These are phyloP conservation scores for Saccopteryx bilineata DNA, from an alignment of 2,113 vertebrate genomes.

Conservation along the genomic window DNA sequence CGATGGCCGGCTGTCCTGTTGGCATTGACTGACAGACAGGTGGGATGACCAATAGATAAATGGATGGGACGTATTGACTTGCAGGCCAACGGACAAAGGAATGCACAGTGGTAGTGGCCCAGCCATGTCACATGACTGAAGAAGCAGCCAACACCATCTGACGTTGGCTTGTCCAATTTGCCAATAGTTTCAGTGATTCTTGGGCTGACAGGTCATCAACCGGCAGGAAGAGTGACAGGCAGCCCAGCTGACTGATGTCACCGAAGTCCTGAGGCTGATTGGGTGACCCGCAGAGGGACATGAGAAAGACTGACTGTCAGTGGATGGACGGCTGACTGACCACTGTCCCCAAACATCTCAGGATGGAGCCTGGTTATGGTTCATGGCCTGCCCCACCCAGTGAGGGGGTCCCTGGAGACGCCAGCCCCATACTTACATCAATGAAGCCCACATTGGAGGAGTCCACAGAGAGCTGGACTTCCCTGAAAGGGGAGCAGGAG, in stretches of 20 bases:
- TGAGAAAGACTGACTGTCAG: not conserved
- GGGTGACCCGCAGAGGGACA: not conserved
- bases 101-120: not conserved
- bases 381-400: not conserved
- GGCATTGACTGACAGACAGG: not conserved
- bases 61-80: not conserved
- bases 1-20: not conserved
- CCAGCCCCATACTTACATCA: constrained; percentile 69
- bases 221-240: not conserved
- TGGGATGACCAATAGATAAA: not conserved
- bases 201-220: rapidly evolving
- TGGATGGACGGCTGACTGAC: not conserved
- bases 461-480: constrained; percentile 61
- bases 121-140: not conserved
- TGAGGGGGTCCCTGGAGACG: not conserved
- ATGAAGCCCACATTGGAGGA: constrained; percentile 75
- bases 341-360: not conserved
- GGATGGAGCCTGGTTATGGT: not conserved
- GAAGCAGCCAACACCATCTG: not conserved
- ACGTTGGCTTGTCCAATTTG: not conserved
- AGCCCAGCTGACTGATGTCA: not conserved
- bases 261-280: not conserved
- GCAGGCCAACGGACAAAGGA: not conserved
- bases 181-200: not conserved
- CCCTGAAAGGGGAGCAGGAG: constrained; percentile 64